Base-by-base conservation (phyloP, 2,797 vertebrate species). In the Chromobotia macracanthus region DNA sequence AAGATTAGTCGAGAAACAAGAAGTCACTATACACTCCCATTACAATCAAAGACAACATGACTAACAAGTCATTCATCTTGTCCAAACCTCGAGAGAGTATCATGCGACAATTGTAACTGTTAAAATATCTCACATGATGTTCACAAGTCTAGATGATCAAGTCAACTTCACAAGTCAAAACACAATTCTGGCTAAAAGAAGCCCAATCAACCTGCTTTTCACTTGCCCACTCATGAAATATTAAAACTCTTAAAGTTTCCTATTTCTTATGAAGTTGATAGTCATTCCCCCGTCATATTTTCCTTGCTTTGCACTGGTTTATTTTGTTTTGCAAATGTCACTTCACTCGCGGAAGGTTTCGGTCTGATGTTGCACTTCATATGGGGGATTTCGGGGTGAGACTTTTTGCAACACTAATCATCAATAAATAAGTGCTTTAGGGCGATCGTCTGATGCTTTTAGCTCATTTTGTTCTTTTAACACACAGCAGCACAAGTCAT, bases 331-430 rank as follows among this genome's bases (percentile, higher is more conserved):
- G 48, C 72, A 84, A 83, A 82, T 77, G 72, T 80, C 77, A 83
- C 35, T 48, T 19, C 67, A 76, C 63, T 80, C 21, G 72, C 63
- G 77, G 64, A 80, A 72, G 80, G 64, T 81, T 81, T 70, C 66
- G 25, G 71, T 63, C 19, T 64, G 67, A 46, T 50, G 74, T 71
- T 41, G 56, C 69, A 69, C 35, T 41, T 63, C 70, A 56, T 73
- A 72, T 38, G 66, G 86, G 86, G 86, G 82, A 87, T 83, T 84
- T 85, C 71, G 82, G 56, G 63, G 28, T 1, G 0, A 53, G 13
- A 18, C 25, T 13, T 61, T 23, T 60, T 67, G 68, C 28, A 15
- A 70, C 1, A 1, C 5, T 1, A 63, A 35, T 23, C 31, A 28
- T 60, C 75, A 61, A 69, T 21, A 77, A 77, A 50, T 70, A 19